Percentiles rank a stretch among this genome's conserved stretches.
These are phyloP conservation scores for Dryobates pubescens DNA, from an alignment of 2,797 vertebrate species.

Conservation along the genomic window DNA sequence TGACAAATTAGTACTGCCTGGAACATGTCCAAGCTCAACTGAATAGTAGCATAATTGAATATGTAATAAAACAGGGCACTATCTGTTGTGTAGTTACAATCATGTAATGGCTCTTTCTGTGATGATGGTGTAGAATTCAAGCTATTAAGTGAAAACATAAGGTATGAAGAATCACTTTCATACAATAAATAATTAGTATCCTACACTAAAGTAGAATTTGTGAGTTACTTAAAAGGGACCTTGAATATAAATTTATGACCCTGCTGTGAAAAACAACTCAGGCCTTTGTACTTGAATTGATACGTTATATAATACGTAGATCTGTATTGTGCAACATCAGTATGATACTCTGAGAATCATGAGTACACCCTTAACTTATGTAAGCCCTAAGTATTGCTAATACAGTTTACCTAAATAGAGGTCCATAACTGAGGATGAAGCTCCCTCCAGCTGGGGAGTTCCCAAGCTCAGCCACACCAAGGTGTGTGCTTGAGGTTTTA, in stretches of 20 bases:
- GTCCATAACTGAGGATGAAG: not conserved
- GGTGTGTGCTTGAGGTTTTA: not conserved
- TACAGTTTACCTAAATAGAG: not conserved
- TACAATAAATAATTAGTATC: not conserved
- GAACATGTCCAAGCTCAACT: not conserved
- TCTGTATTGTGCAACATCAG: not conserved
- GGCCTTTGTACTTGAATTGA: conserved; percentile 29
- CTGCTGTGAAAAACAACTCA: conserved; percentile 12
- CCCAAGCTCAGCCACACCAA: not conserved
- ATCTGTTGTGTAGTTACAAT: not conserved
- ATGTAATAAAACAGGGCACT: not conserved
- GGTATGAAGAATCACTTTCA: not conserved
- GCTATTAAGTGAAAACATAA: not conserved
- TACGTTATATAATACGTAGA: not conserved
- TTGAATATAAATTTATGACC: conserved; percentile 22
- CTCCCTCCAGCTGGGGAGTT: not conserved
- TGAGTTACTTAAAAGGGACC: not conserved
- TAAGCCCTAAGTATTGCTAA: not conserved
- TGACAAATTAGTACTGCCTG: not conserved
- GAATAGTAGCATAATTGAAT: not conserved
- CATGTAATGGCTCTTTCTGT: not conserved
- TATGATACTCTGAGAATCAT: not conserved
- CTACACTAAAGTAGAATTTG: not conserved
- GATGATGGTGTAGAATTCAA: not conserved
- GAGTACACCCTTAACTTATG: not conserved